phyloP scores from a whole-genome alignment of 2,888 invertebrate genomes.

The Periphyllus acericola region DNA sequence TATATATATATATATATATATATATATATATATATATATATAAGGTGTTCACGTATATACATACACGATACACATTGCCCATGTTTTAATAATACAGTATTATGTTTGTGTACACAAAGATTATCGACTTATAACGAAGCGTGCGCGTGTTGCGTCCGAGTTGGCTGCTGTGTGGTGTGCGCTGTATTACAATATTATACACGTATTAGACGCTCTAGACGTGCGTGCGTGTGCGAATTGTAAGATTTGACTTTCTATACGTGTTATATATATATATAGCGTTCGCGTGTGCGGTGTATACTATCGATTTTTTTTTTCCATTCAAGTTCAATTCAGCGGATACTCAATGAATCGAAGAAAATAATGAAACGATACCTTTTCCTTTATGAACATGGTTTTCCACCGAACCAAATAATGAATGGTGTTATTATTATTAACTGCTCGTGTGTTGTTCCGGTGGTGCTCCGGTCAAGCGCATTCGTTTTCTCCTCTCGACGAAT shows the following conservation, averaged over 20 bases:
- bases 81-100: too few relatives aligned
- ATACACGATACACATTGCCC: neutral
- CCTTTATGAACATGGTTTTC: neutral
- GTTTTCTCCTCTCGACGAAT: too few relatives aligned
- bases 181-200: too few relatives aligned
- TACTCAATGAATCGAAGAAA: slow-evolving; percentile 13
- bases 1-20: too few relatives aligned
- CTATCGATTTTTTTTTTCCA: neutral
- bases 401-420: neutral
- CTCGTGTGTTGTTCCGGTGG: neutral
- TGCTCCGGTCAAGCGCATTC: neutral
- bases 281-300: neutral
- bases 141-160: too few relatives aligned
- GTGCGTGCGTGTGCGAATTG: neutral
- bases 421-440: neutral
- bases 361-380: neutral
- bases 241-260: neutral
- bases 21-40: too few relatives aligned
- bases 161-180: too few relatives aligned
- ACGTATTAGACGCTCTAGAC: neutral
- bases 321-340: neutral
- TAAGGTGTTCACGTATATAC: neutral
- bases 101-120: too few relatives aligned
- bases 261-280: neutral
- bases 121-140: too few relatives aligned